A percentile compares a stretch with the other conserved stretches of the same genome.
These are phyloP conservation scores for Thaleichthys pacificus DNA, from an alignment of 2,797 vertebrate species.

Conservation along the genomic window DNA sequence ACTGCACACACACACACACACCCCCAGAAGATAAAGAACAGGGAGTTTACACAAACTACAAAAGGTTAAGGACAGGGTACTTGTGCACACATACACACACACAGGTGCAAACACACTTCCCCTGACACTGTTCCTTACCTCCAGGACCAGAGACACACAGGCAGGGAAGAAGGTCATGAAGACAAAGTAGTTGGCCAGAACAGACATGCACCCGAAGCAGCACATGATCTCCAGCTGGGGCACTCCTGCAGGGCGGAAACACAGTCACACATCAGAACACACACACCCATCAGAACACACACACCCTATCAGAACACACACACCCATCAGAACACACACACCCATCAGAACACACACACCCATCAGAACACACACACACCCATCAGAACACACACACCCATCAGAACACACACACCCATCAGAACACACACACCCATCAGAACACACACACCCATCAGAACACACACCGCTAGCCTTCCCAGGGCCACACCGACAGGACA, in stretches of 20 bases:
- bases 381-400: too few species aligned
- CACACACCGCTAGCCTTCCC: too few species aligned
- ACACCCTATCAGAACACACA: too few species aligned
- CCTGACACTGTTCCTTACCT: slow-evolving; percentile 49
- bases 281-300: not conserved
- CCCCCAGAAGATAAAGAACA: too few species aligned
- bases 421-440: too few species aligned
- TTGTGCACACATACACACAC: not conserved
- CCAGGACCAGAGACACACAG: slow-evolving; percentile 87
- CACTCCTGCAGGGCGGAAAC: slow-evolving; percentile 69
- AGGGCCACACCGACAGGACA: too few species aligned
- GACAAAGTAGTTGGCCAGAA: slow-evolving; percentile 96
- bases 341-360: too few species aligned
- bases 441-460: too few species aligned
- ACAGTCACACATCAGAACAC: not conserved
- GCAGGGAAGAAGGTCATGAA: slow-evolving; percentile 99
- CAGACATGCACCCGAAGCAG: slow-evolving; percentile 97
- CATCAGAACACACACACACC: too few species aligned
- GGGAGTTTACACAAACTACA: not conserved
- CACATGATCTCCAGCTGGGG: slow-evolving; percentile 96
- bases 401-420: too few species aligned
- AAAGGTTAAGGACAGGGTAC: not conserved
- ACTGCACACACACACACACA: slow-evolving; percentile 35
- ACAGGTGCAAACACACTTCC: not conserved
- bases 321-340: too few species aligned